Percentiles rank a stretch among this genome's conserved stretches.
phyloP scores from a whole-genome alignment of 2,113 vertebrate genomes.

The Papio anubis region DNA sequence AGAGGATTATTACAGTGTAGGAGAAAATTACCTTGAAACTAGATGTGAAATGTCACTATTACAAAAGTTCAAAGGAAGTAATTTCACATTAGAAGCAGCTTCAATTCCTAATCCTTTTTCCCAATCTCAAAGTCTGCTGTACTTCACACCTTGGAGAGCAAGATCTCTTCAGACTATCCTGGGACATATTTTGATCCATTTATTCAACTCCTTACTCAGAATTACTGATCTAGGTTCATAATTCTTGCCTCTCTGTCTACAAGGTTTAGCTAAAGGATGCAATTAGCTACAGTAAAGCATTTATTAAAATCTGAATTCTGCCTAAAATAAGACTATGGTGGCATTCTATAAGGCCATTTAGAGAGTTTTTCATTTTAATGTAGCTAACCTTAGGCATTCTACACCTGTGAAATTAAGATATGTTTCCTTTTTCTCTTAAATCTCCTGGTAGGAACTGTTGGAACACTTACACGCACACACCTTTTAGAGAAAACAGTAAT shows the following conservation, averaged over 20 bases:
- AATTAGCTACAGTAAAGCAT: neutral
- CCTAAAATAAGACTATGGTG: neutral
- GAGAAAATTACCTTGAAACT: neutral
- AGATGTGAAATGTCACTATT: neutral
- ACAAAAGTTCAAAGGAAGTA: neutral
- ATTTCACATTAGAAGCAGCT: neutral
- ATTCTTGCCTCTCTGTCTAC: neutral
- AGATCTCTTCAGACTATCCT: neutral
- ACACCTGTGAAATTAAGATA: neutral
- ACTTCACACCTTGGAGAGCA: neutral
- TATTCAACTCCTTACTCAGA: neutral
- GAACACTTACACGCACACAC: neutral
- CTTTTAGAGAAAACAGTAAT: neutral
- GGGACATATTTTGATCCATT: neutral
- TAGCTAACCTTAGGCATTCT: neutral
- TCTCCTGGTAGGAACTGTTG: neutral
- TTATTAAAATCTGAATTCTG: neutral
- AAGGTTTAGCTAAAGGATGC: neutral
- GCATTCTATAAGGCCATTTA: neutral
- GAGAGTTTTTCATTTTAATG: neutral
- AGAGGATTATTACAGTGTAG: neutral
- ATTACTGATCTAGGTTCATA: neutral
- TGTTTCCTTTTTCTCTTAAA: constrained; percentile 36
- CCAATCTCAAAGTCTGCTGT: neutral
- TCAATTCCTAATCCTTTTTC: neutral